Conservation (phyloP, 2,113 vertebrate genomes). For the Sialia sialis region DNA sequence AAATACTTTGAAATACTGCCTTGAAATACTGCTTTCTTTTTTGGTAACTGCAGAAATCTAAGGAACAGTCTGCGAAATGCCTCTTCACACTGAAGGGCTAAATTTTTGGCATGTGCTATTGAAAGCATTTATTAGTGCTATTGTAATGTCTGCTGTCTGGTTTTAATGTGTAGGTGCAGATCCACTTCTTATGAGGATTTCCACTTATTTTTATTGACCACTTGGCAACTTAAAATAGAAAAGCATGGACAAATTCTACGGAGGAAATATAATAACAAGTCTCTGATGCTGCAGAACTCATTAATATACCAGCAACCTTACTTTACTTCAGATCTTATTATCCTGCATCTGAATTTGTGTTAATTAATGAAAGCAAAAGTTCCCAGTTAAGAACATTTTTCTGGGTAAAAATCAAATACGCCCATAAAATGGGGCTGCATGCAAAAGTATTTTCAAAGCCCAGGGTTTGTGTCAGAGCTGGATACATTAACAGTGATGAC, state of each 20-base stretch:
- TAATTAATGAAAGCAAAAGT: background rate
- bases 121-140: background rate
- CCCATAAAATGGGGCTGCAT: background rate
- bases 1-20: background rate
- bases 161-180: background rate
- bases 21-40: background rate
- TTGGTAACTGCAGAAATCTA: background rate
- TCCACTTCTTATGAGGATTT: constrained; percentile 39
- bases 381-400: background rate
- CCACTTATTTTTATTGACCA: constrained; percentile 25
- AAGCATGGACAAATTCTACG: background rate
- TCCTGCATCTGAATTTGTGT: background rate
- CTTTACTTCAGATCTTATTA: background rate
- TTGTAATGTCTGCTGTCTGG: background rate
- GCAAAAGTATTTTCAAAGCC: background rate
- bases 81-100: background rate
- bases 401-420: background rate
- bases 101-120: background rate
- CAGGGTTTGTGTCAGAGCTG: background rate
- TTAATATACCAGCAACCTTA: background rate
- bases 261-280: background rate
- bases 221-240: background rate
- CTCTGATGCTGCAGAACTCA: background rate
- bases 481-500: background rate
- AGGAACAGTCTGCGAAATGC: background rate